phyloP scores from a whole-genome alignment of 2,888 invertebrate species.

The Harmothoe impar region DNA sequence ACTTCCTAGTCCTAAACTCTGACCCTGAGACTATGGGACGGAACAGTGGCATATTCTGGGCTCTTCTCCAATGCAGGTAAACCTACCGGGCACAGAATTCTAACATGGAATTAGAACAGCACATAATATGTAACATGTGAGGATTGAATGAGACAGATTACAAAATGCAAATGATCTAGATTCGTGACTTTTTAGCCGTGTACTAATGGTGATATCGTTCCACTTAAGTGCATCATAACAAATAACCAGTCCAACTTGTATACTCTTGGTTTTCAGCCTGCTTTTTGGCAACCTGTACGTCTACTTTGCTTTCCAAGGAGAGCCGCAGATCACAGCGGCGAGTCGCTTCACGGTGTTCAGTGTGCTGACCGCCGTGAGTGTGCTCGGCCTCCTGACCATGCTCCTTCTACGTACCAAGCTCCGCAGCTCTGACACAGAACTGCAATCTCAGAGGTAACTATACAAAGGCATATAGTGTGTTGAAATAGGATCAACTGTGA shows the following conservation, averaged over 20 bases:
- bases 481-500: not conserved
- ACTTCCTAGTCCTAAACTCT: constrained; percentile 95
- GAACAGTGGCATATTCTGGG: constrained; percentile 98
- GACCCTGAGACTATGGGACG: constrained; percentile 93
- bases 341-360: constrained; percentile 92
- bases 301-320: constrained; percentile 93
- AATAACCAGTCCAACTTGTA: not conserved
- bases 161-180: no score
- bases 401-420: constrained; percentile 77
- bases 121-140: no score
- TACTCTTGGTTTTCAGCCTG: constrained; percentile 87
- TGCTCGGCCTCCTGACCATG: constrained; percentile 87
- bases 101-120: not conserved
- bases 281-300: constrained; percentile 98
- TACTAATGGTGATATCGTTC: no score
- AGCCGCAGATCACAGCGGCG: constrained; percentile 88
- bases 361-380: constrained; percentile 88
- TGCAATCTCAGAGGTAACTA: not conserved
- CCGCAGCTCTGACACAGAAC: constrained; percentile 68
- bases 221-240: no score
- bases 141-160: no score
- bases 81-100: not conserved
- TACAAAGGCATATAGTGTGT: not conserved
- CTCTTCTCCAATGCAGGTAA: constrained; percentile 94
- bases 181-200: no score